These are phyloP conservation scores for Hirtodrosophila trivittata DNA, from an alignment of 2,888 invertebrate genomes.

Conservation along the genomic window DNA sequence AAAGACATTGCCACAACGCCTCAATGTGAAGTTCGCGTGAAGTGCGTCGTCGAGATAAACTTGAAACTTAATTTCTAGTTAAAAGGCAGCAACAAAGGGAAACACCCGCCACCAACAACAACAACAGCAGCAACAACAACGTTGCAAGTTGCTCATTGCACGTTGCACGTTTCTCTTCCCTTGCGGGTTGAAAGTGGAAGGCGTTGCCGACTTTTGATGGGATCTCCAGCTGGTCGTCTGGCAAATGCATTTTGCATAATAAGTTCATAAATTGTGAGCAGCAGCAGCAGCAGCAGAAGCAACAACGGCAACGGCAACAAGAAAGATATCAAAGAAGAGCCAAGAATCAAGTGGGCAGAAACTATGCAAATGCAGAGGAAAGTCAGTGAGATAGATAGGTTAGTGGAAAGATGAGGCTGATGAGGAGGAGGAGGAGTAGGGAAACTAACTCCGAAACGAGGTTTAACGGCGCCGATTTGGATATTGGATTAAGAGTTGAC, in stretches of 20 bases:
- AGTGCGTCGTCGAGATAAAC: conserved; percentile 58
- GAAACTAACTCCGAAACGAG: neutral
- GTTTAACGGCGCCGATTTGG: conserved; percentile 13
- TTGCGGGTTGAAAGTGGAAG: conserved; percentile 21
- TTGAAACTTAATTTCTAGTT: conserved; percentile 63
- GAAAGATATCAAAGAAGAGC: conserved; percentile 10
- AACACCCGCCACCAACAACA: conserved; percentile 19
- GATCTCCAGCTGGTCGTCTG: conserved; percentile 9
- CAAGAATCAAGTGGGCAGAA: conserved; percentile 31
- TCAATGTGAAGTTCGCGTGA: conserved; percentile 44
- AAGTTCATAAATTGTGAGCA: conserved; percentile 56
- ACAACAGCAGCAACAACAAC: conserved; percentile 11
- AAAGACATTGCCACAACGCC: neutral
- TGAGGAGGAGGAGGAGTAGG: neutral
- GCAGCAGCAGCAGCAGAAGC: conserved; percentile 1
- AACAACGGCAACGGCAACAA: neutral
- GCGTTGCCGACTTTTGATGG: conserved; percentile 46
- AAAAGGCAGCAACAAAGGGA: conserved; percentile 42
- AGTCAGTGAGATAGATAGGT: neutral
- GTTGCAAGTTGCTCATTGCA: conserved; percentile 8
- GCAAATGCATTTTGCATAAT: conserved; percentile 58
- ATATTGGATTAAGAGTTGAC: conserved; percentile 16
- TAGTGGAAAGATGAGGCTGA: no score
- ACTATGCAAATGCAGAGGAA: neutral
- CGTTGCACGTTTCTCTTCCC: conserved; percentile 1